Percentiles rank a stretch among this genome's conserved stretches.
Conservation (phyloP, 1,140 invertebrate genomes). For the Aphaenogaster ashmeadi region DNA sequence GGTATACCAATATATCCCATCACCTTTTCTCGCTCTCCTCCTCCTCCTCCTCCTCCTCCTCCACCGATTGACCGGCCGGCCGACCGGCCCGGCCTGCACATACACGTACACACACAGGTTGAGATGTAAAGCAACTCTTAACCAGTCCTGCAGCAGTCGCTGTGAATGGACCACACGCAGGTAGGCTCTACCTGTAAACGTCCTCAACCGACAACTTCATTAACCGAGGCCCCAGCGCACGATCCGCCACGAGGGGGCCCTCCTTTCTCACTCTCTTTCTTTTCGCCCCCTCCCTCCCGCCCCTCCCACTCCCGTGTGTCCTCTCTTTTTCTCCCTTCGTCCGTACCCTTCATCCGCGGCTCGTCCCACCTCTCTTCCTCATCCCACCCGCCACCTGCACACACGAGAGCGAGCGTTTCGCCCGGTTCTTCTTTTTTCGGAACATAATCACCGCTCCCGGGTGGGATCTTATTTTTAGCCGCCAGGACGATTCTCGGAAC, state of each 20-base stretch:
- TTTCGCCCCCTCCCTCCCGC: constrained; percentile 36
- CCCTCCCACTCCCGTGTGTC: not conserved
- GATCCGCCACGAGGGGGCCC: constrained; percentile 68
- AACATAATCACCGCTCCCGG: constrained; percentile 85
- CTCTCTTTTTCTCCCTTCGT: constrained; percentile 22
- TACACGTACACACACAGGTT: constrained; percentile 5
- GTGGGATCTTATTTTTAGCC: constrained; percentile 87
- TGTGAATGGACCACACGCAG: constrained; percentile 87
- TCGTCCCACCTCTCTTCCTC: constrained; percentile 66
- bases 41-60: not conserved
- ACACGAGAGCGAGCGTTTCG: constrained; percentile 76
- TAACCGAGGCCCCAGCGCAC: constrained; percentile 81
- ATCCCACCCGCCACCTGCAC: constrained; percentile 71
- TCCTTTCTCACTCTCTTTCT: constrained; percentile 65
- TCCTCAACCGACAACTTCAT: constrained; percentile 87
- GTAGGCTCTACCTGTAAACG: constrained; percentile 85
- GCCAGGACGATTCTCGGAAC: constrained; percentile 83
- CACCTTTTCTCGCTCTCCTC: constrained; percentile 30
- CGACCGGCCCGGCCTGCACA: not conserved
- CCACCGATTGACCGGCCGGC: not conserved
- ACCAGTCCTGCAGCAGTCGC: constrained; percentile 80
- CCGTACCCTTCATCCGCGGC: constrained; percentile 33
- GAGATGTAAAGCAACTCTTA: constrained; percentile 84
- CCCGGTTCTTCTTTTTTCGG: constrained; percentile 81
- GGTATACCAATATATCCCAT: constrained; percentile 49